Base-by-base conservation (phyloP, 2,797 vertebrate species). In the Eulemur mongoz region DNA sequence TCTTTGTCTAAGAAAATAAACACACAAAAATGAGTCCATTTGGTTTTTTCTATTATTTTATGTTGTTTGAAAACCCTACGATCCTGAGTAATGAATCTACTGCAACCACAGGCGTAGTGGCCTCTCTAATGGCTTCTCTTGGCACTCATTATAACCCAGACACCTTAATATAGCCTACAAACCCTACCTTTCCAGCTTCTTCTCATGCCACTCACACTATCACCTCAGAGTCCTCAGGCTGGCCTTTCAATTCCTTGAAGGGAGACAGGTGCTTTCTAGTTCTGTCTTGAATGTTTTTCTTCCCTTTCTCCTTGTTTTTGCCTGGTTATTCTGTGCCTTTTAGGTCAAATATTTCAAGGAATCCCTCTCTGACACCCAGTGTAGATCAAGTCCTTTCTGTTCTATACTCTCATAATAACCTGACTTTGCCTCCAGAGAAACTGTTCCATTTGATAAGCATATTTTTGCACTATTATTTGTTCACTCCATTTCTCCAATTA, bases 1-100 rank as follows among this genome's bases (percentile, higher is more conserved):
- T 91, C 14, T 91, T 89, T 93, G 27, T 73, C 38, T 84, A 65
- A 94, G 78, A 54, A 96, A 57, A 87, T 78, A 86, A 93, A 67
- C 61, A 82, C 4, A 76, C 43, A 85, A 67, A 91, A 43, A 83
- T 45, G 91, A 89, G 30, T 91, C 40, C 57, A 70, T 91, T 89
- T 87, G 67, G 14, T 15, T 93, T 96, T 91, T 72, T 48, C 38
- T 10, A 52, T 38, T 75, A 50, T 35, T 70, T 48, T 23, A n/a
- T 78, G 10, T 59, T 88, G 9, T 85, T 94, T 83, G 23, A n/a
- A 95, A 90, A 88, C 4, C 27, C 27, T 81, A 3, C 30, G 6
- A 12, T 63, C 20, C 67, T 73, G 12, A 91, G 23, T 73, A 76
- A 67, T 91, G n/a, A 73, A 40, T 89, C 30, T 63, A 23, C 30